Evolutionary conservation across 2,888 invertebrate genomes (phyloP).

Genomic region (Drosophila parthenogenetica): DNA sequence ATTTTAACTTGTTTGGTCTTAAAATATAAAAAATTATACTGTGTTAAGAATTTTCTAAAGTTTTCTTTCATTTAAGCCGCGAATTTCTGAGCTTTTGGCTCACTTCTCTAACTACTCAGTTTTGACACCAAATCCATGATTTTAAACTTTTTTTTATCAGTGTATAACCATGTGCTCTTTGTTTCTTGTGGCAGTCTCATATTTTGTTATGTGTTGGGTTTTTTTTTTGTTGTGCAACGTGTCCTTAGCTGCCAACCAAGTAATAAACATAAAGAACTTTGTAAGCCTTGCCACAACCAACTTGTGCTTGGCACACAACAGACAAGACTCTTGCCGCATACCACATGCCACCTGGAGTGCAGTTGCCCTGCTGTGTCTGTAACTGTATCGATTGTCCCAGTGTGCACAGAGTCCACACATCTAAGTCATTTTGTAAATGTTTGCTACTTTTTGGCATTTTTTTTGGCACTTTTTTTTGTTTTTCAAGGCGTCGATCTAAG

Average conservation of each 20-base stretch:
- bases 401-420: neutral
- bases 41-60: neutral
- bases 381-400: slow-evolving; percentile 45
- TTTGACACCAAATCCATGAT: no score
- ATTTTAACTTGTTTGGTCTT: no score
- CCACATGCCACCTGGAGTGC: slow-evolving; percentile 37
- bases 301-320: slow-evolving; percentile 16
- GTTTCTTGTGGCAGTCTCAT: slow-evolving; percentile 27
- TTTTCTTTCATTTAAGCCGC: no score
- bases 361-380: slow-evolving; percentile 43
- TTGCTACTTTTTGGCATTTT: slow-evolving; percentile 3
- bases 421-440: slow-evolving; percentile 9
- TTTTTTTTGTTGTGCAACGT: slow-evolving; percentile 17
- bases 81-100: neutral
- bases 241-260: slow-evolving; percentile 17
- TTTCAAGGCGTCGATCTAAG: slow-evolving; percentile 33
- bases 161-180: slow-evolving; percentile 2
- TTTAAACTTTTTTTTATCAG: neutral
- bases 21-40: no score
- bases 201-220: slow-evolving; percentile 28
- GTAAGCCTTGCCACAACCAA: slow-evolving; percentile 49
- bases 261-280: slow-evolving; percentile 67
- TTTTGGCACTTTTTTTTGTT: neutral
- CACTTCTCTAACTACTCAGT: neutral
- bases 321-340: slow-evolving; percentile 5